Percentiles rank a stretch among this genome's conserved stretches.
Conservation (phyloP, 2,888 invertebrate species). For the Callyntrura guangdongensis region DNA sequence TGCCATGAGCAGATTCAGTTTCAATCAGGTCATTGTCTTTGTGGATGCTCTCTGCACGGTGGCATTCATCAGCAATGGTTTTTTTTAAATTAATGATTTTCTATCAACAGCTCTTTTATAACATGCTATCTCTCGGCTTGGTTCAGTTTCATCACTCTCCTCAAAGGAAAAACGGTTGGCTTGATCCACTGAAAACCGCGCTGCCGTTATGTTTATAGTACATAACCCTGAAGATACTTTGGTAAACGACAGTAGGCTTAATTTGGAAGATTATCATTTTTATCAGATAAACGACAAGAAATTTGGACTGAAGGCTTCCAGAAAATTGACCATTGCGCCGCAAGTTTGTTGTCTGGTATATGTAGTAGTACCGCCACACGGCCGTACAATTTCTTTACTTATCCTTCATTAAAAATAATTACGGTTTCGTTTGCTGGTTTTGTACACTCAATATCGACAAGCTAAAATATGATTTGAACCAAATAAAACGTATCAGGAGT, state of each 20-base stretch:
- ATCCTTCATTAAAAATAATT: conserved; percentile 51
- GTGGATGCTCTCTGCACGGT: conserved; percentile 52
- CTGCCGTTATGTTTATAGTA: no score
- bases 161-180: no score
- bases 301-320: background rate
- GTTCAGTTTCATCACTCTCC: no score
- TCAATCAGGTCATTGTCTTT: conserved; percentile 74
- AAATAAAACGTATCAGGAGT: conserved; percentile 36
- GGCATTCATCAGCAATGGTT: conserved; percentile 53
- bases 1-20: conserved; percentile 68
- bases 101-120: background rate
- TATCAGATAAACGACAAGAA: background rate
- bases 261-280: background rate
- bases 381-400: background rate
- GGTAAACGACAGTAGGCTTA: background rate
- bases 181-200: no score
- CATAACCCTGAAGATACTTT: no score
- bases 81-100: conserved; percentile 32
- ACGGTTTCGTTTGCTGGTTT: conserved; percentile 6
- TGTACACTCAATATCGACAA: background rate
- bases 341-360: background rate
- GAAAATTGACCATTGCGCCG: background rate
- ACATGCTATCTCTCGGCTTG: no score
- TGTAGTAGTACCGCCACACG: background rate
- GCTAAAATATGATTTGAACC: background rate